Evolutionary conservation across 2,113 vertebrate genomes (phyloP).

Genomic region (Myrmecophaga tridactyla): DNA sequence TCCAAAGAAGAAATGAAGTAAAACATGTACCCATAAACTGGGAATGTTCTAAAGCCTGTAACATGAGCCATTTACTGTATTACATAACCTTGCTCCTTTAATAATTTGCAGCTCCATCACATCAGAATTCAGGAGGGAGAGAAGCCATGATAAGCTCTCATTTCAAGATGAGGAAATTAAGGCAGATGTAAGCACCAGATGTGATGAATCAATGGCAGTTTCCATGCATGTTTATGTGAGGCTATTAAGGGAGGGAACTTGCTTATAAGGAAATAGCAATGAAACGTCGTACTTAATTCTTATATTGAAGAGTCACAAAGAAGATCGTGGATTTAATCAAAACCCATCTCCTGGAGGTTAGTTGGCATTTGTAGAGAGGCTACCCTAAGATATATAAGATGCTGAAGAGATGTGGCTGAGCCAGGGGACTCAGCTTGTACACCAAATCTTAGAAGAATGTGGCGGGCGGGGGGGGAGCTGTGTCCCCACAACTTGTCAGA

Average conservation of each 20-base stretch:
- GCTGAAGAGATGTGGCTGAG: neutral
- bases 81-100: neutral
- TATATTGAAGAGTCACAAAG: neutral
- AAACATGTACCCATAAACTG: neutral
- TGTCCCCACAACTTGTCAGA: too few relatives aligned
- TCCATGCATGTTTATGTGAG: neutral
- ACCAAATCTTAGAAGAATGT: neutral
- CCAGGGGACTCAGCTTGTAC: neutral
- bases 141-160: neutral
- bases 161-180: conserved; percentile 50
- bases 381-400: neutral
- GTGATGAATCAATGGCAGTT: neutral
- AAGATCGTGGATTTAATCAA: neutral
- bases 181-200: conserved; percentile 55
- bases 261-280: neutral
- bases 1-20: neutral
- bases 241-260: neutral
- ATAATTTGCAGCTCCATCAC: conserved; percentile 5
- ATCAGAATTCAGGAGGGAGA: neutral
- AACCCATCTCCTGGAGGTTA: neutral
- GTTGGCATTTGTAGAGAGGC: neutral
- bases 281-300: neutral
- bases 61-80: neutral
- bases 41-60: neutral
- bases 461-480: too few relatives aligned